Base-by-base conservation (phyloP, 2,797 vertebrate genomes). In the Cuculus canorus region DNA sequence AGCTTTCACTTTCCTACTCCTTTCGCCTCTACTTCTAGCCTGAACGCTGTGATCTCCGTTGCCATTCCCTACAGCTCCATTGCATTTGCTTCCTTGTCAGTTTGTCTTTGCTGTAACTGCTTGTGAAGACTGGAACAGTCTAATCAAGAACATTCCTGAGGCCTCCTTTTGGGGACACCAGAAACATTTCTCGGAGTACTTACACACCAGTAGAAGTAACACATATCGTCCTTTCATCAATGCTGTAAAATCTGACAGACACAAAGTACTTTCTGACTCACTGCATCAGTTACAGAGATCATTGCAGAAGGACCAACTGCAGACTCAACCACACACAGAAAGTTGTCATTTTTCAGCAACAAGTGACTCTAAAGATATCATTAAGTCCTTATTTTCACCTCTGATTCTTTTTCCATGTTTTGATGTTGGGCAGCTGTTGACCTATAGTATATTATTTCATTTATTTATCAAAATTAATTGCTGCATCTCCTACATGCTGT, bases 1-100 rank as follows among this genome's bases (percentile, higher is more conserved):
- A 48, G 19, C n/a, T 35, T 64, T 65, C 41, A 15, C 5, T 84
- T 72, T 69, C 37, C 47, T 57, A 13, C 7, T 90, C 11, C 15
- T 82, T 90, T 76, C 19, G 57, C 15, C 35, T 45, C 14, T 39
- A 63, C 21, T 14, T 48, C 22, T 43, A 23, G 7, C 7, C 50
- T 59, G 60, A 80, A 22, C 1, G 0, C 21, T 0, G 0, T 33
- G 27, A 50, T 18, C n/a, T 7, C 0, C 28, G 22, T 69, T 18
- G 10, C 54, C 5, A 25, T 52, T 59, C 79, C 45, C 24, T 56
- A 13, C 11, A 48, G 17, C 14, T 63, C 13, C 39, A 24, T 56
- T 1, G 0, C 60, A 56, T 39, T 79, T 79, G 5, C 27, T 35
- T 87, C 27, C 41, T 68, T 52, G 30, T 47, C 35, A 24, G 30